Conservation (phyloP, 2,113 vertebrate species). For the Epinephelus fuscoguttatus region DNA sequence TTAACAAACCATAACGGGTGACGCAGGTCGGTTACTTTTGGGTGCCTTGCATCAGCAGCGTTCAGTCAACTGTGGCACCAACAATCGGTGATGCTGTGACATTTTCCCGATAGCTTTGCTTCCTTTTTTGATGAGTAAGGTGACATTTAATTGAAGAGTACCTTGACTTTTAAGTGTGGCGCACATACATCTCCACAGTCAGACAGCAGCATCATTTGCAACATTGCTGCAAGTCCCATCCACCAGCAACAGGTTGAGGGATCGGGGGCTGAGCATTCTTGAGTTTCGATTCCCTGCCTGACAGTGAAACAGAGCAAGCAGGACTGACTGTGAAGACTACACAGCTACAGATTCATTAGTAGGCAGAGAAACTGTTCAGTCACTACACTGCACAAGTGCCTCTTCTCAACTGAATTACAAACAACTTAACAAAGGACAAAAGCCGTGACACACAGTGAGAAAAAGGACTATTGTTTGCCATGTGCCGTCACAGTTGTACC, state of each 20-base stretch:
- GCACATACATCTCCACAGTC: neutral
- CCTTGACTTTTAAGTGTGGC: neutral
- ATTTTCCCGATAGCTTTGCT: neutral
- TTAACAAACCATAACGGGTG: constrained; percentile 35
- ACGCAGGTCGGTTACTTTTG: constrained; percentile 35
- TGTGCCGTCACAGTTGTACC: neutral
- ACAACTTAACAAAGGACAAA: neutral
- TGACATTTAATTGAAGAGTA: constrained; percentile 14
- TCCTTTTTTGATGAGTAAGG: constrained; percentile 18
- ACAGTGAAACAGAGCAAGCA: neutral
- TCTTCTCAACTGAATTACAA: neutral
- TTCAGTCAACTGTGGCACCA: constrained; percentile 43
- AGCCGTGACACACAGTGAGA: neutral
- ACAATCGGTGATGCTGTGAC: neutral
- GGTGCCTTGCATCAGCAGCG: constrained; percentile 28
- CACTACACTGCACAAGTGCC: neutral
- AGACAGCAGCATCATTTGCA: constrained; percentile 20
- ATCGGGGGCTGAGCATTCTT: neutral
- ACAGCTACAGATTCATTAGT: constrained; percentile 1
- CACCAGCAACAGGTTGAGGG: constrained; percentile 14
- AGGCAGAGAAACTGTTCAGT: neutral
- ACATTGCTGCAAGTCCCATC: neutral
- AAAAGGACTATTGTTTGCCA: neutral
- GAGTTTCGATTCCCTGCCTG: constrained; percentile 50
- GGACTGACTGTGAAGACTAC: neutral